Conservation (phyloP, 2,888 invertebrate species). For the Eretmocerus hayati region DNA sequence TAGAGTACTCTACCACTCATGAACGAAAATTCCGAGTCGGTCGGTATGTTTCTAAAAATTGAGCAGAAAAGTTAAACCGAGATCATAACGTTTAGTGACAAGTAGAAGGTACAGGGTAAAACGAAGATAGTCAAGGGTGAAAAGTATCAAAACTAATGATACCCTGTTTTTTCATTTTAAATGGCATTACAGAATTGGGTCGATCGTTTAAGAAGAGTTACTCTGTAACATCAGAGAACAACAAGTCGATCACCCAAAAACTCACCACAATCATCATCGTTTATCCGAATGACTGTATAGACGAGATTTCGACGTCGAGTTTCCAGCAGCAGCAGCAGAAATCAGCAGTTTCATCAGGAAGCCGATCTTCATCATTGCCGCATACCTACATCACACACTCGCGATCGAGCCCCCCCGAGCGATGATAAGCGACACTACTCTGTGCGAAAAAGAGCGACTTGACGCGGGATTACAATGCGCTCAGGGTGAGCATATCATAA, state of each 20-base stretch:
- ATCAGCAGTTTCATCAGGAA: no score
- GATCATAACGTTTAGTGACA: no score
- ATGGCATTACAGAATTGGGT: constrained; percentile 43
- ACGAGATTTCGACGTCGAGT: constrained; percentile 6
- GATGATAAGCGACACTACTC: neutral
- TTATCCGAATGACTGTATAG: constrained; percentile 3
- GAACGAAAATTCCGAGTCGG: no score
- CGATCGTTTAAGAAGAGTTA: constrained; percentile 12
- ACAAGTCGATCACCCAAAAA: constrained; percentile 15
- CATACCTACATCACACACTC: neutral
- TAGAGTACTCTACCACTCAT: no score
- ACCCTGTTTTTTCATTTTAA: constrained; percentile 27
- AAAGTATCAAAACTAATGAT: constrained; percentile 15
- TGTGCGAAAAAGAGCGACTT: constrained; percentile 1
- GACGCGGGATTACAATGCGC: constrained; percentile 35
- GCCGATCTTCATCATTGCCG: constrained; percentile 1
- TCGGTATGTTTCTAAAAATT: no score
- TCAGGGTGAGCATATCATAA: constrained; percentile 38
- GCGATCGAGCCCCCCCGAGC: neutral
- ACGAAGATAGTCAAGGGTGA: neutral
- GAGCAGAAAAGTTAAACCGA: no score
- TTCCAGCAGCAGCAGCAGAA: neutral
- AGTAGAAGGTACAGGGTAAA: neutral
- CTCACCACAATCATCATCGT: constrained; percentile 21
- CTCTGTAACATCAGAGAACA: no score